Base-by-base conservation (phyloP, 2,797 vertebrate species). In the Threskiornis aethiopicus region DNA sequence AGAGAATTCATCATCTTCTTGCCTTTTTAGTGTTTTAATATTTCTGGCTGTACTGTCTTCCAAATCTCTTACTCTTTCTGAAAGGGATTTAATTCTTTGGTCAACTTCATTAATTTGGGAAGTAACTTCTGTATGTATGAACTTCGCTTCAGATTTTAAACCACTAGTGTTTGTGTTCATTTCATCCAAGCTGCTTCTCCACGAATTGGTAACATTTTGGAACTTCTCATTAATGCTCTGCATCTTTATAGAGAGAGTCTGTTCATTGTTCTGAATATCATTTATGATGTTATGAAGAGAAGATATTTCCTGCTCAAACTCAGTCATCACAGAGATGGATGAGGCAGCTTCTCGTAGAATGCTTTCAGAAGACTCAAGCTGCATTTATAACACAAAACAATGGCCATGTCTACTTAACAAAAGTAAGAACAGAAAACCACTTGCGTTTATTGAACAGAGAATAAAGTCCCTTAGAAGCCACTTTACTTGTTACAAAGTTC, bases 381-480 rank as follows among this genome's bases (percentile, higher is more conserved):
- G 99, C 97, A 98, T 98, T 99, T 98, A 78, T 98, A 99, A 99
- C 98, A 99, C 97, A 99, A 99, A 98, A 99, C 98, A 99, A 97
- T 44, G 92, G 90, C 96, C 89, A 92, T 86, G 84, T 97, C 96
- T 97, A 96, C 97, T 98, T 96, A 96, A 95, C 46, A 39, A 89
- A 73, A 95, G 39, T 92, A 79, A 81, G 62, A 91, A 79, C 8
- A 96, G 64, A 91, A 94, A 94, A 81, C 75, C 16, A 93, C 19
- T 87, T 84, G 20, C 57, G 85, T 71, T 95, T 90, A 84, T 88
- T 96, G 39, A 95, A 72, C 51, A 83, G 28, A 84, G 10, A 90
- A 57, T 22, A 52, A 86, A 88, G 42, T 41, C 69, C 72, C 75
- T 59, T 35, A 80, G 72, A 95, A 78, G 67, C 13, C 47, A 81